Evolutionary conservation across 1,140 invertebrate species (phyloP).

Genomic region (Zaprionus tsacasi): DNA sequence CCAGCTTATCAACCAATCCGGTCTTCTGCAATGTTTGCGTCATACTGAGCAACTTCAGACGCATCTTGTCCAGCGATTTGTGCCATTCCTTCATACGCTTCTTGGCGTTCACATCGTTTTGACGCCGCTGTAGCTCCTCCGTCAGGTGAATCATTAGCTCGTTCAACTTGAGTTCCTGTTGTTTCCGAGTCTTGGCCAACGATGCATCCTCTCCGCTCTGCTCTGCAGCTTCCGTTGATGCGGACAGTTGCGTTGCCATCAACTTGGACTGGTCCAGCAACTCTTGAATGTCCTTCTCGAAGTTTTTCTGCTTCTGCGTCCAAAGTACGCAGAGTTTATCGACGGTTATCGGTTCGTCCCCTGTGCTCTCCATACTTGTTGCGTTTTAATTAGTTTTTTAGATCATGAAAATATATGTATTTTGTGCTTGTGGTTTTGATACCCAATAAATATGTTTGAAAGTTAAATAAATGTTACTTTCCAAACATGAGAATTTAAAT

Average conservation of each 20-base stretch:
- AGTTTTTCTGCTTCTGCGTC: constrained; percentile 9
- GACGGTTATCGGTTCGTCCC: background rate
- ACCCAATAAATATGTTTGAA: constrained; percentile 18
- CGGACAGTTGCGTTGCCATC: background rate
- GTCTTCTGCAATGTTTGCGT: constrained; percentile 6
- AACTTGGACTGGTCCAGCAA: constrained; percentile 22
- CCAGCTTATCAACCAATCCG: background rate
- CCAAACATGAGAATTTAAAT: too few relatives aligned
- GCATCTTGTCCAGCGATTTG: constrained; percentile 31
- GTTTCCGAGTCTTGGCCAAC: background rate
- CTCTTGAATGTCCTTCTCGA: constrained; percentile 13
- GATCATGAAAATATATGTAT: background rate
- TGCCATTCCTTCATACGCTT: constrained; percentile 23
- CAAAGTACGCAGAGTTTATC: constrained; percentile 10
- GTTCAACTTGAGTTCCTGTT: constrained; percentile 15
- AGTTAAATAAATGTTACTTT: background rate
- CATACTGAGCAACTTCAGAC: constrained; percentile 3
- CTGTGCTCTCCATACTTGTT: constrained; percentile 12
- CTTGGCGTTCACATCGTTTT: constrained; percentile 16
- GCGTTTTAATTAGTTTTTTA: background rate
- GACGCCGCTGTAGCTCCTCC: constrained; percentile 27
- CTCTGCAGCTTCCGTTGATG: background rate
- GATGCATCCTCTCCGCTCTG: background rate
- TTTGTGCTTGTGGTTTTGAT: constrained; percentile 8
- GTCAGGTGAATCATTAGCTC: constrained; percentile 35